Evolutionary conservation across 2,113 vertebrate genomes (phyloP), one percentile per base, ranked within the genome.

Genomic region (Desmodus rotundus): DNA sequence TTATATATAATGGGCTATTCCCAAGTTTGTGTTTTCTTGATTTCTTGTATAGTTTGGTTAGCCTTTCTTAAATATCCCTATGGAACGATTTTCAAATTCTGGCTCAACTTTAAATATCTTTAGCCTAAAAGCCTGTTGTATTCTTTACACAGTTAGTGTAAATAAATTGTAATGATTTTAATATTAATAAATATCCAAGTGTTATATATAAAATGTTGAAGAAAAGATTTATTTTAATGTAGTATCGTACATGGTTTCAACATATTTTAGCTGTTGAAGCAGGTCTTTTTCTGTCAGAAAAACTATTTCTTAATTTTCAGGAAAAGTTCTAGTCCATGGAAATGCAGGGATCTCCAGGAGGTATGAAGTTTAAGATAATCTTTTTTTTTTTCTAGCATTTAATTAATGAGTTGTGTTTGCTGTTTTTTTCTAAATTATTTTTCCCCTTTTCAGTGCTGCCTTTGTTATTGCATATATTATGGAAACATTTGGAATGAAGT

Each of bases 381-480:
- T 68, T 70, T 74, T 16, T 67, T 16, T 67, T 41, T 92, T 82
- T 93, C 24, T 81, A 84, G 8, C 2, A 94, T 97, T 94, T 78
- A 45, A 87, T 38, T 45, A 19, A 20, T 73, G 45, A 80, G 2
- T 20, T 96, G 31, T 94, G 0, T 26, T 74, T 65, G 80, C 16
- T 86, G 12, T 90, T 87, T 56, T 87, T 56, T 20, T 33, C 95
- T 19, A 77, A 95, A 13, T 47, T 5, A 58, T 68, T 91, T 50
- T 50, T 83, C 89, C 7, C 96, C 78, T 92, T 97, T 98, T 78
- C 98, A 99, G 99, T 98, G 99, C 99, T 98, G 99, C 99, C 98
- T 99, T 99, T 99, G 99, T 99, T 98, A 99, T 99, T 98, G 99
- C 99, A 54, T 99, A 99, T 98, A 99, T 99, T 97, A 99, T 99